phyloP scores from a whole-genome alignment of 2,888 invertebrate genomes.

The Elysia crispata region DNA sequence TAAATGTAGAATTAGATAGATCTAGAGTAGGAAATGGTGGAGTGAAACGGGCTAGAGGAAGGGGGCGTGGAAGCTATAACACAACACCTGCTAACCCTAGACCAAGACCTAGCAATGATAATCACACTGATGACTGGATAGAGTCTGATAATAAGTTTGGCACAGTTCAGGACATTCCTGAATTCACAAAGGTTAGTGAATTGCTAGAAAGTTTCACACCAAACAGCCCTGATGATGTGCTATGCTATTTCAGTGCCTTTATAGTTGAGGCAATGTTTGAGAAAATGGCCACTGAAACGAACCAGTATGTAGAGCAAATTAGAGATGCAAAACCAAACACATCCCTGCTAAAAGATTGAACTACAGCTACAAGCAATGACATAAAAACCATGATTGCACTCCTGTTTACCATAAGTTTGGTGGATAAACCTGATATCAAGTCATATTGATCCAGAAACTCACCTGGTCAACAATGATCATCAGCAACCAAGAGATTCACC shows the following conservation, averaged over 20 bases:
- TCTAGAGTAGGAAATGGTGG: background rate
- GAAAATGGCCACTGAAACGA: background rate
- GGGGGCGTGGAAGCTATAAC: background rate
- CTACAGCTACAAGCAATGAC: background rate
- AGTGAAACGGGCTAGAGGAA: background rate
- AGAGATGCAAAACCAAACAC: slow-evolving; percentile 4
- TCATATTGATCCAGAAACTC: slow-evolving; percentile 3
- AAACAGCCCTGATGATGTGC: background rate
- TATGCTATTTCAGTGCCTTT: background rate
- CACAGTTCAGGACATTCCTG: background rate
- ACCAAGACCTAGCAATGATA: background rate
- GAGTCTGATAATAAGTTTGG: background rate
- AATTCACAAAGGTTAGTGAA: background rate
- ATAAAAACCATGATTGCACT: slow-evolving; percentile 32
- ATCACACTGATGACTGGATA: background rate
- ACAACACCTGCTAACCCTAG: background rate
- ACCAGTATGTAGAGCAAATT: slow-evolving; percentile 10
- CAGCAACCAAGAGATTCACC: background rate
- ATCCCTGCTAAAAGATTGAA: slow-evolving; percentile 1
- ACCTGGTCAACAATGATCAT: slow-evolving; percentile 10
- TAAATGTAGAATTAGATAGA: background rate
- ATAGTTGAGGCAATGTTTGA: background rate
- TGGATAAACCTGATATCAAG: slow-evolving; percentile 6
- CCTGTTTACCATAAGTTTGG: slow-evolving; percentile 2
- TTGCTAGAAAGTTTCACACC: slow-evolving; percentile 3